Percentiles rank a stretch among this genome's conserved stretches.
These are phyloP conservation scores for Chromoteleia sp. DNA, from an alignment of 2,888 invertebrate species.

Conservation along the genomic window DNA sequence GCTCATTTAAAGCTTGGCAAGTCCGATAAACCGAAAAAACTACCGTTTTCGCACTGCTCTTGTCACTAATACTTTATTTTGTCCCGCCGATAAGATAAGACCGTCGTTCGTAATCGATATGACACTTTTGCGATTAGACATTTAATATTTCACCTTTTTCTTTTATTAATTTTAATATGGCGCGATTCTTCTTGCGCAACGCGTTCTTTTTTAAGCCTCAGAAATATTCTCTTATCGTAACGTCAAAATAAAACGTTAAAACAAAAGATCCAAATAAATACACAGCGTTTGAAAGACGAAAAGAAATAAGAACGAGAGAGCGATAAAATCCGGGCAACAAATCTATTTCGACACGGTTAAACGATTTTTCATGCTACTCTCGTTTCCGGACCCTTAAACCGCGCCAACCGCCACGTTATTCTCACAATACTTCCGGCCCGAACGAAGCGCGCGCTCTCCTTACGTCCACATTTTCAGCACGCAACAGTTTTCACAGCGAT, in stretches of 20 bases:
- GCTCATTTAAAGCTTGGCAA: no score
- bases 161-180: no score
- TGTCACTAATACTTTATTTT: constrained; percentile 20
- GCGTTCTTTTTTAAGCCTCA: no score
- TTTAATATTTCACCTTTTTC: constrained; percentile 1
- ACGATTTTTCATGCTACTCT: constrained; percentile 21
- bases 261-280: no score
- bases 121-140: constrained; percentile 20
- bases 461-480: not conserved
- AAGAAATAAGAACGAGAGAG: no score
- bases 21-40: constrained; percentile 37
- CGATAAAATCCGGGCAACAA: constrained; percentile 1
- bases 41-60: not conserved
- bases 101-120: constrained; percentile 16
- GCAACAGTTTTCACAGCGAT: not conserved
- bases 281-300: no score
- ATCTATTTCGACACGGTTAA: constrained; percentile 16
- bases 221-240: no score
- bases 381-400: constrained; percentile 57
- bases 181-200: no score
- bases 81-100: constrained; percentile 15
- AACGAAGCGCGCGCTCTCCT: constrained; percentile 1
- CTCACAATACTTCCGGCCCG: constrained; percentile 33
- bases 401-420: constrained; percentile 43
- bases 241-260: no score